Percentiles rank a stretch among this genome's conserved stretches.
These are phyloP conservation scores for Panthera tigris DNA, from an alignment of 2,113 vertebrate species.

Conservation along the genomic window DNA sequence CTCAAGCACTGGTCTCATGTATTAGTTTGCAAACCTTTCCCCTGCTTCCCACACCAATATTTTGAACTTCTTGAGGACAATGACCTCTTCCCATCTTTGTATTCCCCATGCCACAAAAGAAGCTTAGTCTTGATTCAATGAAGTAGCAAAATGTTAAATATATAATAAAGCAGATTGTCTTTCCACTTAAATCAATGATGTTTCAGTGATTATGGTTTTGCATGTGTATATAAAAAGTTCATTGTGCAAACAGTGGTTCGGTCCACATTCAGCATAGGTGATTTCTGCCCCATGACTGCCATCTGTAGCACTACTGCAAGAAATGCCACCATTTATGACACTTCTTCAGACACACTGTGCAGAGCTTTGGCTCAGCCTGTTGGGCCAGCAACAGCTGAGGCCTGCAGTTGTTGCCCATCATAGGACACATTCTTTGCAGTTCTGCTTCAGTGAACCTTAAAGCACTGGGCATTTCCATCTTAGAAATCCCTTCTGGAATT, in stretches of 20 bases:
- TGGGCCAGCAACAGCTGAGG: background rate
- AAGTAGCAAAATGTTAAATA: conserved; percentile 25
- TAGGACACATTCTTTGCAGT: background rate
- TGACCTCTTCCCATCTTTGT: background rate
- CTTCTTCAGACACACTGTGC: background rate
- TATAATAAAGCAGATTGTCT: background rate
- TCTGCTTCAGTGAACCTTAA: conserved; percentile 26
- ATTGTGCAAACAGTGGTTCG: background rate
- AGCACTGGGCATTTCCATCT: background rate
- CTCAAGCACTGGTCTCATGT: background rate
- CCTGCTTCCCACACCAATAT: background rate
- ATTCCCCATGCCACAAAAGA: background rate
- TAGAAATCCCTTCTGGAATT: conserved; percentile 43
- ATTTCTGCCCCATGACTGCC: background rate
- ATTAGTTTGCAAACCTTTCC: background rate
- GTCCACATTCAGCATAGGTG: background rate
- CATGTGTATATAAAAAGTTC: background rate
- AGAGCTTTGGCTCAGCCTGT: background rate
- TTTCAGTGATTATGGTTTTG: background rate
- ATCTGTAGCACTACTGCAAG: background rate
- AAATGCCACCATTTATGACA: background rate
- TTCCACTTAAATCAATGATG: background rate
- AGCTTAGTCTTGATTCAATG: background rate
- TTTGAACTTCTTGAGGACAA: background rate
- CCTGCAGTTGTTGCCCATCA: background rate